Evolutionary conservation across 2,113 vertebrate species (phyloP).

Genomic region (Menidia beryllina): DNA sequence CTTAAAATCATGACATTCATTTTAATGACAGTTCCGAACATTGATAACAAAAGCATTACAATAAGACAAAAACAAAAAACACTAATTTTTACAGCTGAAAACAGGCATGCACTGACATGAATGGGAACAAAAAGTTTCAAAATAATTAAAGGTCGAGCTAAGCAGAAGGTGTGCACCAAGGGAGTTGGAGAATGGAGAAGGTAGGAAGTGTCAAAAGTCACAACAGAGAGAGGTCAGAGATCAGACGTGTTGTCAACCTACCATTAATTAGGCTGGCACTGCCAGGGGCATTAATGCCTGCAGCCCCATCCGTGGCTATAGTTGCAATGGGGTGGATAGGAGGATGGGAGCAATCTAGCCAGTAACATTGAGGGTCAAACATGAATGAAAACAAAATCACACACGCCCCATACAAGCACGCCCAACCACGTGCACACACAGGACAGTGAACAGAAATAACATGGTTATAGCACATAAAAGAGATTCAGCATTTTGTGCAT

Average conservation of each 20-base stretch:
- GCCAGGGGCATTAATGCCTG: conserved; percentile 93
- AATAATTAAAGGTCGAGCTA: conserved; percentile 61
- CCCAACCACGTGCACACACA: conserved; percentile 43
- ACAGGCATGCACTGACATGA: conserved; percentile 79
- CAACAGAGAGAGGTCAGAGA: conserved; percentile 75
- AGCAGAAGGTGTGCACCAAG: conserved; percentile 40
- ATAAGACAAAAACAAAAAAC: conserved; percentile 32
- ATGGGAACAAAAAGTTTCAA: conserved; percentile 61
- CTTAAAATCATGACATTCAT: not conserved
- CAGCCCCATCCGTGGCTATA: conserved; percentile 93
- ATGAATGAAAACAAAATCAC: conserved; percentile 64
- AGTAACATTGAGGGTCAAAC: conserved; percentile 85
- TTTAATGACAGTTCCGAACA: conserved; percentile 11
- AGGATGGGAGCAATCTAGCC: conserved; percentile 95
- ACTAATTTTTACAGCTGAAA: conserved; percentile 61
- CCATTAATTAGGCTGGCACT: conserved; percentile 99
- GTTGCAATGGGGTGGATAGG: conserved; percentile 94
- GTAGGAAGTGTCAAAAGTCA: conserved; percentile 66
- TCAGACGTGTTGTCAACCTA: conserved; percentile 88
- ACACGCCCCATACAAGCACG: conserved; percentile 30
- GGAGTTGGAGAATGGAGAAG: conserved; percentile 49
- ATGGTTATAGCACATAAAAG: conserved; percentile 77
- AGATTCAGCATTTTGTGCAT: conserved; percentile 53
- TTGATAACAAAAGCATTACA: not conserved
- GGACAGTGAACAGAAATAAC: conserved; percentile 80